Evolutionary conservation across 2,888 invertebrate genomes (phyloP), one percentile per base, ranked within the genome.

Genomic region (Hirtodrosophila confusa): DNA sequence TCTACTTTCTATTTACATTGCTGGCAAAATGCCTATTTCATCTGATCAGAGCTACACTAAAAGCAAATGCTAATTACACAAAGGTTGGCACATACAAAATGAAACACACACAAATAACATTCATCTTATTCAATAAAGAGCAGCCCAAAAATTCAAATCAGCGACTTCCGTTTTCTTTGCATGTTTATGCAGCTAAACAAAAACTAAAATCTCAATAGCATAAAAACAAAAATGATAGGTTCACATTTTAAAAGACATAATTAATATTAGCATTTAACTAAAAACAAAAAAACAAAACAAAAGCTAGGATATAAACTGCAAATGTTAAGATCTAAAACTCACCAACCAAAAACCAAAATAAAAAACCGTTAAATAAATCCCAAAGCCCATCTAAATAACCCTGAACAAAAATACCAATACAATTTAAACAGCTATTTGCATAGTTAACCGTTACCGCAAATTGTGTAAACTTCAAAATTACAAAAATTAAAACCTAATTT

Each of bases 401-500:
- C 72, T 51, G 49, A 65, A 61, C 27, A 76, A 56, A 37, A 66
- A 78, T 86, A 86, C 62, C 69, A 86, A 77, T 69, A 80, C 69
- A 80, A 87, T 86, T 84, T 84, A 80, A 88, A 86, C 75, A 88
- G 85, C 57, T 80, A 65, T 54, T 84, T 88, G 75, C 82, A 84
- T 86, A 84, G 84, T 73, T 80, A 84, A 75, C 78, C 67, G 85
- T 88, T 88, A 75, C 73, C 61, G 51, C 67, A 67, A 82, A 62
- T 74, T 84, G 69, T 79, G 78, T 71, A 74, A 70, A 80, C 68
- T 57, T 63, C 23, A 65, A 69, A 66, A 67, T 68, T 74, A 64
- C 49, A 80, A 73, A 68, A 71, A 77, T 17, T 1, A 17, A 17
- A 17, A 51, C 60, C 66, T 60, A 70, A 86, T 60, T 78, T 63